phyloP scores from a whole-genome alignment of 2,797 vertebrate genomes.

The Silurus aristotelis region DNA sequence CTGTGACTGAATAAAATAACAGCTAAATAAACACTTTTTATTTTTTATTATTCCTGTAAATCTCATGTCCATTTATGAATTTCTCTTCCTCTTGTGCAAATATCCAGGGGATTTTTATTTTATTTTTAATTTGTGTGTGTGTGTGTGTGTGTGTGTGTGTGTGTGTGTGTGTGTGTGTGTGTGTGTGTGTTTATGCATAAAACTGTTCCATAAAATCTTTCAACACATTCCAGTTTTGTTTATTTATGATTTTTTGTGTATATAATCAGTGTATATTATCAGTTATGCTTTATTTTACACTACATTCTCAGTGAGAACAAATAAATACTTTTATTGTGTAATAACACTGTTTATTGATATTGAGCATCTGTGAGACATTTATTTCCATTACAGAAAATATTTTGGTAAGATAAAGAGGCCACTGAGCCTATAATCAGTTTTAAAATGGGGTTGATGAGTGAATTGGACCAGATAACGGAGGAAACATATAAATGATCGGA shows the following conservation, averaged over 20 bases:
- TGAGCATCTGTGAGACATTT: not conserved
- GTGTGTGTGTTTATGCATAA: not conserved
- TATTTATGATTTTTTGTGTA: not conserved
- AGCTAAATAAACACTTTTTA: too few species aligned
- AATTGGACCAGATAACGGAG: too few species aligned
- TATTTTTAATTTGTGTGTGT: too few species aligned
- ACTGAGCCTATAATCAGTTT: not conserved
- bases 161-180: too few species aligned
- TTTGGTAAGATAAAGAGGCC: not conserved
- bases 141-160: too few species aligned
- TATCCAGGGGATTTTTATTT: not conserved
- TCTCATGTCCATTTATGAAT: not conserved
- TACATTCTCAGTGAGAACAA: not conserved
- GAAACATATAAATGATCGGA: too few species aligned
- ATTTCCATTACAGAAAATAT: not conserved
- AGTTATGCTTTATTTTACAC: not conserved
- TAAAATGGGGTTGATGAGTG: too few species aligned
- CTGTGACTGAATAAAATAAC: not conserved
- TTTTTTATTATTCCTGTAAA: not conserved
- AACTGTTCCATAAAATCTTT: not conserved
- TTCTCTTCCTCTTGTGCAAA: not conserved
- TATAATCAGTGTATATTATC: not conserved
- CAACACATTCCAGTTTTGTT: not conserved
- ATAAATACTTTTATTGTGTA: not conserved
- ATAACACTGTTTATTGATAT: not conserved